These are phyloP conservation scores for Geotrupes spiniger DNA, from an alignment of 2,888 invertebrate species.

Conservation along the genomic window DNA sequence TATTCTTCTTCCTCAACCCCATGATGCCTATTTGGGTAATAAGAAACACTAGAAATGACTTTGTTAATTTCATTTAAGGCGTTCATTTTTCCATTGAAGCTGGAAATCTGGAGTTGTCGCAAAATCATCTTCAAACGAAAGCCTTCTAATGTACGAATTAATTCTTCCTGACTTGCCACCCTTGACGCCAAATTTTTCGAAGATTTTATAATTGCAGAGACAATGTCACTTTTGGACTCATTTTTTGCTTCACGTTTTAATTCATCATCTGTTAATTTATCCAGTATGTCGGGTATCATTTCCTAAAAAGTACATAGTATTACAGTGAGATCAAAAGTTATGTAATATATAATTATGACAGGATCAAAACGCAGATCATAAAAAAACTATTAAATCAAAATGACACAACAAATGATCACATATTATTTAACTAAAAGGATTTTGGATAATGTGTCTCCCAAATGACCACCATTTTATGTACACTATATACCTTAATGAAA, in stretches of 20 bases:
- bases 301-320: conserved; percentile 62
- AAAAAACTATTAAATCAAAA: no score
- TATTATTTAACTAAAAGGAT: no score
- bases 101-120: conserved; percentile 85
- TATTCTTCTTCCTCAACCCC: conserved; percentile 80
- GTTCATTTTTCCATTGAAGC: conserved; percentile 99
- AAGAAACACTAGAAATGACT: conserved; percentile 86
- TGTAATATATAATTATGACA: no score
- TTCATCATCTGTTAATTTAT: conserved; percentile 92
- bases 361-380: no score
- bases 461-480: no score
- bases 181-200: conserved; percentile 86
- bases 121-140: conserved; percentile 96
- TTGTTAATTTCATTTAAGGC: conserved; percentile 98
- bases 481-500: no score
- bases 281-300: conserved; percentile 84
- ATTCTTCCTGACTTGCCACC: conserved; percentile 80
- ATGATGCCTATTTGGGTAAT: conserved; percentile 76
- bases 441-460: no score
- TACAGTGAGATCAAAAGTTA: no score
- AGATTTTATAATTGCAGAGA: conserved; percentile 90
- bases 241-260: conserved; percentile 92
- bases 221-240: conserved; percentile 94
- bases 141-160: conserved; percentile 77
- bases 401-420: no score